Base-by-base conservation (phyloP, 2,113 vertebrate genomes). In the Donacobius atricapilla region DNA sequence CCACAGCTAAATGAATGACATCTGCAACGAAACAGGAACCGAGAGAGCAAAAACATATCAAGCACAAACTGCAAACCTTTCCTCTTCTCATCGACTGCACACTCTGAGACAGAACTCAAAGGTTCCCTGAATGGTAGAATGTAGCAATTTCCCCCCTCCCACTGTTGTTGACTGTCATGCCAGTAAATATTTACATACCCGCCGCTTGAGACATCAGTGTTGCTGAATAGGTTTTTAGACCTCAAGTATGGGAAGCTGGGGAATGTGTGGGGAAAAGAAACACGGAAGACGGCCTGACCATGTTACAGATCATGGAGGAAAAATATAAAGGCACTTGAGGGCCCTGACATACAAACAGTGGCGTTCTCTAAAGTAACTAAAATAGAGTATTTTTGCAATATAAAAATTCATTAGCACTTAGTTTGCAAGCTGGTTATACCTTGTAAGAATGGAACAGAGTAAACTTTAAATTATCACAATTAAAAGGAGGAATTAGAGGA, bases 161-260 rank as follows among this genome's bases (percentile, higher is more conserved):
- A 7, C 90, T 90, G 85, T 91, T 89, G 93, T 96, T 94, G 96
- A 96, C 86, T 90, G 42, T 77, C 35, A 45, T 39, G 47, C 45
- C 83, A 92, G 94, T 98, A 98, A 98, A 98, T 98, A 98, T 98
- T 98, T 98, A 98, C 71, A 94, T 97, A 97, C 75, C 30, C 79
- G 71, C 79, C 0, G 4, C 79, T 39, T 97, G 94, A 97, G 87
- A 95, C 96, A 94, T 88, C 79, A 54, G 82, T 61, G 45, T 7
- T 79, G 68, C 47, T 40, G 51, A 69, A 66, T 37, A 73, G 42
- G 37, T 56, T 97, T 90, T 92, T 48, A 87, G 50, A 80, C 47
- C 37, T 51, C 20, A 28, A 84, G 17, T 45, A 23, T 33, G 72
- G 60, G 79, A 93, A 92, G 64, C 9, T 31, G 40, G 47, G 14